These are phyloP conservation scores for Mimachlamys varia DNA, from an alignment of 2,888 invertebrate species.

Conservation along the genomic window DNA sequence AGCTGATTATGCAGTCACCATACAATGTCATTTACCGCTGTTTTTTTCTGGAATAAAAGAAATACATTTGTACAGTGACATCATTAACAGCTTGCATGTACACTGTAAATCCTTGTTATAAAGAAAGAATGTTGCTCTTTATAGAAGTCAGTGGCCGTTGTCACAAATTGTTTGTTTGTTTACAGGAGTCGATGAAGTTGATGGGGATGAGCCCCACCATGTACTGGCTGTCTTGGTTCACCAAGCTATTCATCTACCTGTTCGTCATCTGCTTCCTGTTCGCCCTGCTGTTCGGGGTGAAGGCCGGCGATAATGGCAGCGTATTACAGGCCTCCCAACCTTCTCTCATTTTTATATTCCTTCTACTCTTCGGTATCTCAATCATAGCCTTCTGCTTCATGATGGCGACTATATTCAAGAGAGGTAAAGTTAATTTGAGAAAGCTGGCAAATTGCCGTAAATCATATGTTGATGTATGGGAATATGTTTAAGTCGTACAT, in stretches of 20 bases:
- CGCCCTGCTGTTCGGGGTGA: conserved; percentile 77
- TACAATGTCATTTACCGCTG: too few species aligned
- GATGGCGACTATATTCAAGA: conserved; percentile 90
- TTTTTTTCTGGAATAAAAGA: too few species aligned
- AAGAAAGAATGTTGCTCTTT: too few species aligned
- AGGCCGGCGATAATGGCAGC: conserved; percentile 61
- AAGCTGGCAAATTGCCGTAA: too few species aligned
- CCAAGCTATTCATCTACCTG: conserved; percentile 88
- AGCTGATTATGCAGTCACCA: too few species aligned
- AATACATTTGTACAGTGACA: too few species aligned
- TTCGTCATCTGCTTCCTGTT: conserved; percentile 84
- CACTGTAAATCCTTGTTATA: too few species aligned
- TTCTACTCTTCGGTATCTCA: conserved; percentile 88
- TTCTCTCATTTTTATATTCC: conserved; percentile 87
- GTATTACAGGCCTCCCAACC: conserved; percentile 83
- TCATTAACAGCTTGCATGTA: too few species aligned
- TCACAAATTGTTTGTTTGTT: conserved; percentile 41
- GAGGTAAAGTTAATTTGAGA: conserved; percentile 83
- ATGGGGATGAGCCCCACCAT: conserved; percentile 92
- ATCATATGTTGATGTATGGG: too few species aligned
- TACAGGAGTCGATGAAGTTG: conserved; percentile 93
- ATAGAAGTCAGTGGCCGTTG: too few species aligned
- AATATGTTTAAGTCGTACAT: too few species aligned
- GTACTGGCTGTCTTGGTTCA: conserved; percentile 93
- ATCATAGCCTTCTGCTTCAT: conserved; percentile 91